These are phyloP conservation scores for Cyprinus carpio DNA, from an alignment of 2,113 vertebrate species.

Conservation along the genomic window DNA sequence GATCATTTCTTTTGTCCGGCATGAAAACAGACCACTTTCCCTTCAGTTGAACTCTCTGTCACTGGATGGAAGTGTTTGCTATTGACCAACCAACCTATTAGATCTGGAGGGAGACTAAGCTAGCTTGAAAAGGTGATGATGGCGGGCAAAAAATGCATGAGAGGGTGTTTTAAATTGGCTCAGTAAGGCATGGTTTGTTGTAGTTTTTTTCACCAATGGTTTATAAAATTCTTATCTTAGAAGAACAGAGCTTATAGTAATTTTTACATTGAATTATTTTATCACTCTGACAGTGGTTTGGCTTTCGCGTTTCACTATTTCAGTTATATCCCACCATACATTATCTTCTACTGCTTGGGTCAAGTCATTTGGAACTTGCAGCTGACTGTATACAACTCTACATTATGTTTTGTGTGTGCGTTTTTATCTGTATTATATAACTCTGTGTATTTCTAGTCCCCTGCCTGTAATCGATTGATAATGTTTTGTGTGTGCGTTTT, in stretches of 20 bases:
- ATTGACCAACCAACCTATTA: constrained; percentile 34
- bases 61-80: constrained; percentile 51
- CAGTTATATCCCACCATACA: neutral
- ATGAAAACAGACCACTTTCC: constrained; percentile 52
- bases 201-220: neutral
- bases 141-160: neutral
- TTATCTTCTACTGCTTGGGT: neutral
- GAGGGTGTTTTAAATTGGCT: neutral
- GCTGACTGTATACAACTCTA: neutral
- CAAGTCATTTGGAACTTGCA: neutral
- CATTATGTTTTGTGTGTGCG: constrained; percentile 21
- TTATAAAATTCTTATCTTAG: neutral
- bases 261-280: neutral
- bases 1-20: constrained; percentile 59
- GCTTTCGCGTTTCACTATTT: neutral
- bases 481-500: no score
- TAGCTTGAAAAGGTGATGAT: constrained; percentile 34
- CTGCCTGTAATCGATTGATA: constrained; percentile 50
- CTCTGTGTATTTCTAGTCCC: constrained; percentile 32
- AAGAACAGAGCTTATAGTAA: neutral
- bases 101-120: constrained; percentile 29
- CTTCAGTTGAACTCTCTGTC: constrained; percentile 45
- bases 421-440: constrained; percentile 32
- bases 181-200: neutral
- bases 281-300: neutral